Base-by-base conservation (phyloP, 2,113 vertebrate species). In the Scopus umbretta region DNA sequence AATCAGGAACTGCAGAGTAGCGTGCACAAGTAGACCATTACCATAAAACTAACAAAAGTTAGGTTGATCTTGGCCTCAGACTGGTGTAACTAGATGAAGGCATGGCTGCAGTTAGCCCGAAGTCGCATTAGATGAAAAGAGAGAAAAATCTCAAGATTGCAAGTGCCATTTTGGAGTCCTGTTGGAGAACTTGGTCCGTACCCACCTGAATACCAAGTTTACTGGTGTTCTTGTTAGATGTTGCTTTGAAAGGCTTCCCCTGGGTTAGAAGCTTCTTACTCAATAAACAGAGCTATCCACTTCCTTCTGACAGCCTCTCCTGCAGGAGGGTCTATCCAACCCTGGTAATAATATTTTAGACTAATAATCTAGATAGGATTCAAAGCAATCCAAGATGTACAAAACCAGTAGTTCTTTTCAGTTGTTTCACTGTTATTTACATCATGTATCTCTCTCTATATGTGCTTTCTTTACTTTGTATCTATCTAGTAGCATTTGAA, bases 241-340 rank as follows among this genome's bases (percentile, higher is more conserved):
- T 34, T 71, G 30, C 78, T 16, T 1, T 40, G 38, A 18, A 55
- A 66, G n/a, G 14, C 16, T 55, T 40, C 30, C 49, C 47, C 13
- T 65, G 63, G 29, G 10, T 32, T 22, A 81, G 71, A 49, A 88
- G 17, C 23, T 66, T 32, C 83, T 36, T 45, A 4, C 34, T 45
- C 13, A 4, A 2, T 0, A 3, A 58, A 2, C 12, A 68, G 43
- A 76, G 22, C 50, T 43, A 5, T 2, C 30, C 19, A 9, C 13
- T 23, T 23, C 16, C 23, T 25, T 0, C 4, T 0, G 38, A 47
- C 68, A 56, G 0, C 36, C 49, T 9, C 18, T 45, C 30, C 16
- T 27, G 65, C 45, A 70, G 40, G 49, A 76, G 70, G 16, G 21
- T 58, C 83, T 32, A 3, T 17, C 61, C 59, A 43, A 16, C 50